Percentiles rank a stretch among this genome's conserved stretches.
phyloP scores from a whole-genome alignment of 2,113 vertebrate species.

The Scomber japonicus region DNA sequence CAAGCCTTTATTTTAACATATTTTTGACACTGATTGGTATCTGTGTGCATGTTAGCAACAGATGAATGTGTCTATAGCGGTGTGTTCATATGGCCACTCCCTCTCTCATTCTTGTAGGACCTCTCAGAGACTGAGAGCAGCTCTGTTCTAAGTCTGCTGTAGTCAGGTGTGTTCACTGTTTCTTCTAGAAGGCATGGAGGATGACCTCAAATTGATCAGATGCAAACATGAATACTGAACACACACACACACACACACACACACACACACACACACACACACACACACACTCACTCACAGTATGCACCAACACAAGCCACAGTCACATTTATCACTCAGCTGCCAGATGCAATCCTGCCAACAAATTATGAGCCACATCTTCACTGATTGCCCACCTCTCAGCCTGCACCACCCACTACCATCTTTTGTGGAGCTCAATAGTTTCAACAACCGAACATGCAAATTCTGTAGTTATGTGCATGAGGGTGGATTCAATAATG shows the following conservation, averaged over 20 bases:
- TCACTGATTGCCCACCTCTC: slow-evolving; percentile 62
- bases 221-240: slow-evolving; percentile 51
- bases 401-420: slow-evolving; percentile 39
- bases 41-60: slow-evolving; percentile 37
- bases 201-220: slow-evolving; percentile 65
- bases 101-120: slow-evolving; percentile 86
- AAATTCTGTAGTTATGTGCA: slow-evolving; percentile 10
- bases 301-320: slow-evolving; percentile 55
- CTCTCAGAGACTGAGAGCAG: slow-evolving; percentile 84
- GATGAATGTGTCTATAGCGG: slow-evolving; percentile 56
- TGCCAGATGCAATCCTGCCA: slow-evolving; percentile 51
- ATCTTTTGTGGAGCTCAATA: slow-evolving; percentile 3
- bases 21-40: slow-evolving; percentile 1
- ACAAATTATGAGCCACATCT: slow-evolving; percentile 29
- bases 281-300: slow-evolving; percentile 35
- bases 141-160: slow-evolving; percentile 85
- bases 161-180: slow-evolving; percentile 86
- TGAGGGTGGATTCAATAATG: slow-evolving; percentile 21
- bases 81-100: slow-evolving; percentile 82
- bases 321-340: slow-evolving; percentile 59
- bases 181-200: slow-evolving; percentile 81
- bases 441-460: slow-evolving; percentile 9
- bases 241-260: slow-evolving; percentile 26
- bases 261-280: slow-evolving; percentile 36
- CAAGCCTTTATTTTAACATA: slow-evolving; percentile 1